Evolutionary conservation across 2,797 vertebrate species (phyloP).

Genomic region (Manis crassicaudata): DNA sequence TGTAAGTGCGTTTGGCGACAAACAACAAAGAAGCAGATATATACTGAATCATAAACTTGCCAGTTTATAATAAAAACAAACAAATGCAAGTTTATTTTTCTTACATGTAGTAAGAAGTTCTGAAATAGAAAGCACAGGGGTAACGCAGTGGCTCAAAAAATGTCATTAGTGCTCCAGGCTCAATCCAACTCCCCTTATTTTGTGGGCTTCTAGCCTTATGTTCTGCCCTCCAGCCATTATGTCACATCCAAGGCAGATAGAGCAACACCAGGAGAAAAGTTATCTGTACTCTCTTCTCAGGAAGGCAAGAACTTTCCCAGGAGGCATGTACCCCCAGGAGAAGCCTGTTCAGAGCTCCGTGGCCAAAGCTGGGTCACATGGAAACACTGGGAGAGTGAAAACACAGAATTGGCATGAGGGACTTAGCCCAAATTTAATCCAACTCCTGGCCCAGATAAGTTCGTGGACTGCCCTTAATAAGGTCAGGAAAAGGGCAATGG

Average conservation of each 20-base stretch:
- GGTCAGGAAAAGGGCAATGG: background rate
- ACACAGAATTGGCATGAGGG: background rate
- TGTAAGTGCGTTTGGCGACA: background rate
- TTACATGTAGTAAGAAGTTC: background rate
- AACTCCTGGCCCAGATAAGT: background rate
- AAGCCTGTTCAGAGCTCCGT: background rate
- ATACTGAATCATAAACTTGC: background rate
- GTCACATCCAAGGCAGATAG: background rate
- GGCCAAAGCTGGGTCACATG: background rate
- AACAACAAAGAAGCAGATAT: background rate
- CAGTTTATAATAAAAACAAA: background rate
- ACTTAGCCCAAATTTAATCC: background rate
- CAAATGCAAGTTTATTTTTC: conserved; percentile 17
- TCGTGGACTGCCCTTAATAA: background rate
- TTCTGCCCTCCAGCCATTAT: background rate
- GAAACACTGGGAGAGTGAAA: background rate
- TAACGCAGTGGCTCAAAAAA: background rate
- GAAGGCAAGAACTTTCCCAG: background rate
- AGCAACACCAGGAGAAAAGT: background rate
- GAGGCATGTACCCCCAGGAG: background rate
- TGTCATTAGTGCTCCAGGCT: background rate
- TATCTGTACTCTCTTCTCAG: background rate
- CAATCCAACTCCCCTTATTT: background rate
- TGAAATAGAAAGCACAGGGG: background rate
- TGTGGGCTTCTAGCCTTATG: background rate